Conservation (phyloP, 2,888 invertebrate genomes). For the Aphidius colemani region DNA sequence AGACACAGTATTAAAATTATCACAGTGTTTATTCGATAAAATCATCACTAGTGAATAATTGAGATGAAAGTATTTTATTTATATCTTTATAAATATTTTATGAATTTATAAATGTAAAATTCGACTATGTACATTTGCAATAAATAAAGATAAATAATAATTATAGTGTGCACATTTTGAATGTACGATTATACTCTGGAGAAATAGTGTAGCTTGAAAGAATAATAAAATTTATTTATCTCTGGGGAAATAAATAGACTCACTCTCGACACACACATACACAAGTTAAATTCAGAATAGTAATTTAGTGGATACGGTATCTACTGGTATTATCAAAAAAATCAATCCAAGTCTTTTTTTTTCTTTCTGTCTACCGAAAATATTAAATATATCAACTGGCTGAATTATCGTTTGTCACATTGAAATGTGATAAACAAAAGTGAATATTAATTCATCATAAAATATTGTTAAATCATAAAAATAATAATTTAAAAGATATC, state of each 20-base stretch:
- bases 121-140: too few species aligned
- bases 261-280: slow-evolving; percentile 46
- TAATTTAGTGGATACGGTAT: slow-evolving; percentile 49
- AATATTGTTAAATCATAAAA: neutral
- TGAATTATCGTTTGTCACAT: too few species aligned
- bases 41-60: too few species aligned
- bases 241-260: slow-evolving; percentile 59
- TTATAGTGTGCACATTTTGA: slow-evolving; percentile 5
- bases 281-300: slow-evolving; percentile 40
- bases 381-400: too few species aligned
- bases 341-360: slow-evolving; percentile 51
- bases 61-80: too few species aligned
- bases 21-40: too few species aligned
- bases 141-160: slow-evolving; percentile 12
- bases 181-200: slow-evolving; percentile 32
- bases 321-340: slow-evolving; percentile 53
- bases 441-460: too few species aligned
- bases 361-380: too few species aligned
- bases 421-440: too few species aligned
- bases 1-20: too few species aligned
- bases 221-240: slow-evolving; percentile 58
- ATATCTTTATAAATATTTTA: too few species aligned
- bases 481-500: neutral
- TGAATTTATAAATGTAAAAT: too few species aligned
- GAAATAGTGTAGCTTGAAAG: slow-evolving; percentile 59